Percentiles rank a stretch among this genome's conserved stretches.
These are phyloP conservation scores for Sebastolobus altivelis DNA, from an alignment of 2,797 vertebrate genomes.

Conservation along the genomic window DNA sequence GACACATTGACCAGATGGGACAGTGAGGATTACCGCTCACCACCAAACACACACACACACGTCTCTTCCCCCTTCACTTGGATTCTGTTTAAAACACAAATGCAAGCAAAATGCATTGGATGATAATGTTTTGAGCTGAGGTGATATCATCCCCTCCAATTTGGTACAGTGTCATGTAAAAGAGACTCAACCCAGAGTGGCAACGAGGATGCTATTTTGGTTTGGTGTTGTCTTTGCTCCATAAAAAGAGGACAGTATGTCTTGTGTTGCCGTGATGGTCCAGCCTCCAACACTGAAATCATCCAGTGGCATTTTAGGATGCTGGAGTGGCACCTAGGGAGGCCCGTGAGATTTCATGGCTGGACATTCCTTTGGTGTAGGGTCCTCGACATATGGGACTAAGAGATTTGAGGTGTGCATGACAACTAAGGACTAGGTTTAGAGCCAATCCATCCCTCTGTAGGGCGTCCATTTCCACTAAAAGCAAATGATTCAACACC, in stretches of 20 bases:
- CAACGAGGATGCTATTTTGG: not conserved
- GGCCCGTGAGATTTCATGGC: not conserved
- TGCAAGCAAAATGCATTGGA: conserved; percentile 1
- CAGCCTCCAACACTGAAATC: no score
- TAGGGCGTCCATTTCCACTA: not conserved
- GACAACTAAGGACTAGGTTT: not conserved
- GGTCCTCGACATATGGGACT: conserved; percentile 17
- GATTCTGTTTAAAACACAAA: conserved; percentile 9
- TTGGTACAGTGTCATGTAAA: not conserved
- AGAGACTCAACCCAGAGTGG: not conserved
- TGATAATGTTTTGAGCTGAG: conserved; percentile 1
- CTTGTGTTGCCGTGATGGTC: no score
- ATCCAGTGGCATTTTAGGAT: no score
- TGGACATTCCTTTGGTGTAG: not conserved
- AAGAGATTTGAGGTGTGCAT: conserved; percentile 22
- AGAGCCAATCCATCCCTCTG: conserved; percentile 1
- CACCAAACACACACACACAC: conserved; percentile 2
- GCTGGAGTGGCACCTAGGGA: no score
- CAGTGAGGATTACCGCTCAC: conserved; percentile 60
- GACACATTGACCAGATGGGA: conserved; percentile 68
- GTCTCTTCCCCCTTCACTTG: not conserved
- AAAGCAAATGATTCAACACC: conserved; percentile 3
- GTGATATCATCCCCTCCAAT: not conserved
- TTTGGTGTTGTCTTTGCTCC: conserved; percentile 1
- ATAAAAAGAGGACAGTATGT: not conserved